phyloP scores from a whole-genome alignment of 2,797 vertebrate genomes.

The Hemibagrus guttatus region DNA sequence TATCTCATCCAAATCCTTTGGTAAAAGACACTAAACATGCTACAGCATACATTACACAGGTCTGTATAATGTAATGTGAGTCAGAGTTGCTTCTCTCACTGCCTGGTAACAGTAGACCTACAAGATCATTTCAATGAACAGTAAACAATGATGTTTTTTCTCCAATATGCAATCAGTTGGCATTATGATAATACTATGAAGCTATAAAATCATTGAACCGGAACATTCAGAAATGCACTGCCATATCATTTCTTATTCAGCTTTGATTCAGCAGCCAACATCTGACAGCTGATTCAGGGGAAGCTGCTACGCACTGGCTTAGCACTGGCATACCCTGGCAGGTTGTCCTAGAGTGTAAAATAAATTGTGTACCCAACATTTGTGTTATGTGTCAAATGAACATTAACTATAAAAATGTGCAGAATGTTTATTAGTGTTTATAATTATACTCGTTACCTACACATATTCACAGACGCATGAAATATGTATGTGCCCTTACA shows the following conservation, averaged over 20 bases:
- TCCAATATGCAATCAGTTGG: not conserved
- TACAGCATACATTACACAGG: not conserved
- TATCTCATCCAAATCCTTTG: not conserved
- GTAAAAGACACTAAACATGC: not conserved
- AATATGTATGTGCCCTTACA: not conserved
- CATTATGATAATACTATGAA: not conserved
- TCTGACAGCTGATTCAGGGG: not conserved
- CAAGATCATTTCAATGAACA: not conserved
- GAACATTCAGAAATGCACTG: not conserved
- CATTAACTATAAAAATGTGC: not conserved
- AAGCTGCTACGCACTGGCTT: not conserved
- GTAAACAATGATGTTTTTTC: not conserved
- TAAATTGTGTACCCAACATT: not conserved
- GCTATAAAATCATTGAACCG: not conserved
- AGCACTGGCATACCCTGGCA: not conserved
- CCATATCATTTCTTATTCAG: not conserved
- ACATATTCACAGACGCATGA: not conserved
- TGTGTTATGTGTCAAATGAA: not conserved
- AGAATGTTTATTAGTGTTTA: not conserved
- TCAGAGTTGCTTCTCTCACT: not conserved
- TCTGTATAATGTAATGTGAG: not conserved
- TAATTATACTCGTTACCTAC: not conserved
- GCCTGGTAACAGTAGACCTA: not conserved
- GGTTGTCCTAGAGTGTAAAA: not conserved
- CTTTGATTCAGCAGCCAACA: not conserved